Evolutionary conservation across 2,888 invertebrate species (phyloP).

Genomic region (Himalopsyche anomala): DNA sequence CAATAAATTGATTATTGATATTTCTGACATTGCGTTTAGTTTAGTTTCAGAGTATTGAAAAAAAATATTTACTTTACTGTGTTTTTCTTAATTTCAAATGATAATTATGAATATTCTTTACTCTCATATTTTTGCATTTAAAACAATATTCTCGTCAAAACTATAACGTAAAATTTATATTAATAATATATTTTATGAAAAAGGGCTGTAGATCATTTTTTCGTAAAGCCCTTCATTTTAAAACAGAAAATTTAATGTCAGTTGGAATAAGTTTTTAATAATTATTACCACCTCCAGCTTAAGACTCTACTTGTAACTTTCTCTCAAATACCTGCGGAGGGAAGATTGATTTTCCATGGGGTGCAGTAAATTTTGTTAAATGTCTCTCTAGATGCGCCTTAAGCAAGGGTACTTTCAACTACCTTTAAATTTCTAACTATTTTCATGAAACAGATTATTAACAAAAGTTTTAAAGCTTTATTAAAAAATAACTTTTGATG

Average conservation of each 20-base stretch:
- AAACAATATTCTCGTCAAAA: too few species aligned
- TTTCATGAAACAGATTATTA: neutral
- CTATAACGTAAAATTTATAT: too few species aligned
- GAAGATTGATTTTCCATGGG: slow-evolving; percentile 61
- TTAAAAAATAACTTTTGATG: neutral
- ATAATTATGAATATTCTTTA: too few species aligned
- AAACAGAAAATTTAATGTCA: slow-evolving; percentile 1
- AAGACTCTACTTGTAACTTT: slow-evolving; percentile 3
- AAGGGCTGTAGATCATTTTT: neutral
- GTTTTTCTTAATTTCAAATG: too few species aligned
- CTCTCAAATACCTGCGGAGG: neutral
- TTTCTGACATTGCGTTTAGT: too few species aligned
- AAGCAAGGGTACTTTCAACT: neutral
- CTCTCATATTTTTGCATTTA: too few species aligned
- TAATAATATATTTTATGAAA: too few species aligned
- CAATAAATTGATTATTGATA: too few species aligned
- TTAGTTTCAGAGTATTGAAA: too few species aligned
- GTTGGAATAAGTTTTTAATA: neutral
- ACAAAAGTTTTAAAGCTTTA: neutral
- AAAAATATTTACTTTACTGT: too few species aligned
- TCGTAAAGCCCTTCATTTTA: neutral
- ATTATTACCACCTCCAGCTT: neutral
- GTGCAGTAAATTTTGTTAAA: slow-evolving; percentile 61
- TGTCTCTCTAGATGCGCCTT: slow-evolving; percentile 45
- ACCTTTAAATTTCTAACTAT: slow-evolving; percentile 15